phyloP scores from a whole-genome alignment of 2,113 vertebrate species.

The Coracopsis vasa region DNA sequence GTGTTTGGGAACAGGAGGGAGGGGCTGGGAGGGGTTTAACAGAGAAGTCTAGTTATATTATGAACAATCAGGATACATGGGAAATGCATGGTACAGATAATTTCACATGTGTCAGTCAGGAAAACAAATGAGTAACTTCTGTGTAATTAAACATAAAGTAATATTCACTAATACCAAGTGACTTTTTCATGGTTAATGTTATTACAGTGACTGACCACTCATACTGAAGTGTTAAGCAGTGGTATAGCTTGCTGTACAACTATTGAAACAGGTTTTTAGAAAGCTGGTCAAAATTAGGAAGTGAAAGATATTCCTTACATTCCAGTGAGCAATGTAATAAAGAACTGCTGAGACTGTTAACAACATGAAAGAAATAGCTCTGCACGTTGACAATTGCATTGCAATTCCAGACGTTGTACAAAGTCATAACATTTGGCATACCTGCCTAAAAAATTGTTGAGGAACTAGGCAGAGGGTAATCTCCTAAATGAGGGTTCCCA shows the following conservation, averaged over 20 bases:
- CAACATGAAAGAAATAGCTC: background rate
- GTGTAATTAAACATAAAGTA: background rate
- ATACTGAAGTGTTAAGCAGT: background rate
- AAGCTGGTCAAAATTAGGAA: constrained; percentile 1
- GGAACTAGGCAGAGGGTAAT: background rate
- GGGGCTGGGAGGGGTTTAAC: rapidly evolving
- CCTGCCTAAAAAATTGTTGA: background rate
- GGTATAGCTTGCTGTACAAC: background rate
- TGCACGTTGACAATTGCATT: background rate
- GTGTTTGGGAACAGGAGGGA: rapidly evolving
- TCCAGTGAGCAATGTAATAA: background rate
- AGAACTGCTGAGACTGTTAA: background rate
- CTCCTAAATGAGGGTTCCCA: background rate
- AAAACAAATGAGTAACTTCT: background rate
- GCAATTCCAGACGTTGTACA: background rate
- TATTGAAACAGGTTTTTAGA: background rate
- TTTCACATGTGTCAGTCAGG: background rate
- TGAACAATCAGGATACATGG: background rate
- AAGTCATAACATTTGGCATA: background rate
- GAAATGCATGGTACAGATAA: background rate
- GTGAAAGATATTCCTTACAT: background rate
- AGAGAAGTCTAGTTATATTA: background rate
- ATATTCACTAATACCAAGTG: background rate
- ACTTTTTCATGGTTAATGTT: background rate
- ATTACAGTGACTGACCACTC: background rate